Evolutionary conservation across 2,113 vertebrate genomes (phyloP).

Genomic region (Dipodomys stephensi): DNA sequence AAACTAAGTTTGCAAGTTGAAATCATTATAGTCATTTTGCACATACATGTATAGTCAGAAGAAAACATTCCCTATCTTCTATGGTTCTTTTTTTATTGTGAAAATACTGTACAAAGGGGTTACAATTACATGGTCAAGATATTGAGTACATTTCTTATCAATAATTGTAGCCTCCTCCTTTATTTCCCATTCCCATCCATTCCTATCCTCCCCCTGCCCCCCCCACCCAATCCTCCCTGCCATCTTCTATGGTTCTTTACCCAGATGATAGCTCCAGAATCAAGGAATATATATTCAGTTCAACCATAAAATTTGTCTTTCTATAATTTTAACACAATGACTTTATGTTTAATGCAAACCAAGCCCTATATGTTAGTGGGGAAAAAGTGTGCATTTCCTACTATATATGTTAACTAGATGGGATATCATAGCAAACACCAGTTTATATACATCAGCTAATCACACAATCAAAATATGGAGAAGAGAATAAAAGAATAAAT

Average conservation of each 20-base stretch:
- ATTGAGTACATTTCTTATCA: too few relatives aligned
- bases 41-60: neutral
- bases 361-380: neutral
- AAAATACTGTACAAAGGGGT: too few relatives aligned
- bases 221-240: too few relatives aligned
- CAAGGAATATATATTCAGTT: neutral
- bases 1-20: neutral
- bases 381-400: slow-evolving; percentile 3
- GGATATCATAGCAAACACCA: neutral
- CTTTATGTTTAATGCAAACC: slow-evolving; percentile 42
- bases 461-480: neutral
- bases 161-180: too few relatives aligned
- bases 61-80: neutral
- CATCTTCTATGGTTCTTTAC: neutral
- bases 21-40: neutral
- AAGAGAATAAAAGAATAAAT: neutral
- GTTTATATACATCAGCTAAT: neutral
- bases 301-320: neutral
- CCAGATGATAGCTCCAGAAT: neutral
- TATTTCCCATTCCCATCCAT: too few relatives aligned
- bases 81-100: too few relatives aligned
- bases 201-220: too few relatives aligned
- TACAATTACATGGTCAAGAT: too few relatives aligned
- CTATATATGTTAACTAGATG: neutral
- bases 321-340: slow-evolving; percentile 14